Evolutionary conservation across 1,140 invertebrate species (phyloP).

Genomic region (Paralvinella palmiformis): DNA sequence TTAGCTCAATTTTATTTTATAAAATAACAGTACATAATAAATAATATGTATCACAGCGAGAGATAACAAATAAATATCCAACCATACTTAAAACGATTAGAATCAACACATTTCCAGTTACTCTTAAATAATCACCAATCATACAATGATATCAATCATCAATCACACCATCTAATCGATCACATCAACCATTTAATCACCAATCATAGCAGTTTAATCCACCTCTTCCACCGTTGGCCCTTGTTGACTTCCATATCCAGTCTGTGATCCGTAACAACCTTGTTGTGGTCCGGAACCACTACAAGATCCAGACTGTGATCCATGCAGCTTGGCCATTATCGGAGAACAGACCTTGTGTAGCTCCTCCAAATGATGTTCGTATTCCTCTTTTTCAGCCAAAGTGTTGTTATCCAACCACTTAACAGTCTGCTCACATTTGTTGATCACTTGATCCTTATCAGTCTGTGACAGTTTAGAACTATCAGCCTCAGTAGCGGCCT

Average conservation of each 20-base stretch:
- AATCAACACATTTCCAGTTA: no score
- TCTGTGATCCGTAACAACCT: constrained; percentile 24
- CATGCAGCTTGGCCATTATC: constrained; percentile 53
- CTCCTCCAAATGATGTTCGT: constrained; percentile 46
- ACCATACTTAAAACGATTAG: no score
- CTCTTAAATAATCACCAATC: no score
- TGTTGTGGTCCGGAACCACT: constrained; percentile 29
- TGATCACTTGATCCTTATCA: constrained; percentile 78
- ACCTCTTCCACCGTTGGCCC: constrained; percentile 35
- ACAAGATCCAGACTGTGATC: constrained; percentile 36
- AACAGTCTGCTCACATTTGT: constrained; percentile 89
- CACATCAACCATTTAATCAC: no score
- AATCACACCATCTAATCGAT: no score
- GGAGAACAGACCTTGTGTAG: constrained; percentile 47
- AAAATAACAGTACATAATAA: no score
- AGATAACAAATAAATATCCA: no score
- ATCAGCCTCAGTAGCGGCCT: constrained; percentile 74
- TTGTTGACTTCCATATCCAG: no score
- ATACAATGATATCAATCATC: no score
- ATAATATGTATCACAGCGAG: no score
- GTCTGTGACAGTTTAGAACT: constrained; percentile 64
- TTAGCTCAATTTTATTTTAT: no score
- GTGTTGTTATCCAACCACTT: constrained; percentile 92
- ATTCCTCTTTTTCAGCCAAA: constrained; percentile 44
- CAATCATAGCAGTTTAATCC: no score